These are phyloP conservation scores for Phalacrocorax carbo DNA, from an alignment of 2,113 vertebrate species.

Conservation along the genomic window DNA sequence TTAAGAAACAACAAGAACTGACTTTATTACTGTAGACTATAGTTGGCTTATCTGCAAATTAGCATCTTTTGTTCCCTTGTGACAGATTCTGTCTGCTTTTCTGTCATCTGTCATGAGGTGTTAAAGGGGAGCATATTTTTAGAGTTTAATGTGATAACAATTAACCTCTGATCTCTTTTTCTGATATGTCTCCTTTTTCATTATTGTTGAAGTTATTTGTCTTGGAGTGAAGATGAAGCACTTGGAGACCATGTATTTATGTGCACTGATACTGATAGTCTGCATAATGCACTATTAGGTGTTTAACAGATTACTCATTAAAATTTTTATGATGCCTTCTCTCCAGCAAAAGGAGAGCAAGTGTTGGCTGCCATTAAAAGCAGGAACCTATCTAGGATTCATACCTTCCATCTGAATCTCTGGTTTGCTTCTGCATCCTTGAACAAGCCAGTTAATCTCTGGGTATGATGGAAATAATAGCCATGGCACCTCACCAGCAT, in stretches of 20 bases:
- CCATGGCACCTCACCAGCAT: neutral
- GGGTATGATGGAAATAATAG: neutral
- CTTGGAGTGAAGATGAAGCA: constrained; percentile 35
- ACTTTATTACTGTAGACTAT: constrained; percentile 65
- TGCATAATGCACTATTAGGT: neutral
- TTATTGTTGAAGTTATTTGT: constrained; percentile 57
- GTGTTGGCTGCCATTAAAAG: neutral
- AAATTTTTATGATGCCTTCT: neutral
- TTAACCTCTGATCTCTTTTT: constrained; percentile 64
- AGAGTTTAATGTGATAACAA: constrained; percentile 68
- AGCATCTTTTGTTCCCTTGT: constrained; percentile 70
- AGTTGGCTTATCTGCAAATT: constrained; percentile 68
- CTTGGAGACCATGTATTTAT: neutral
- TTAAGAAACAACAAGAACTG: constrained; percentile 68
- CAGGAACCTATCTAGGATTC: neutral
- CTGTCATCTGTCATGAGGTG: constrained; percentile 56
- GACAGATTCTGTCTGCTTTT: constrained; percentile 62
- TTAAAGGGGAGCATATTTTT: constrained; percentile 54
- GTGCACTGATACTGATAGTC: neutral
- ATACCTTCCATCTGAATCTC: neutral
- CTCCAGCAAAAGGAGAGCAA: neutral
- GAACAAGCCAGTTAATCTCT: neutral
- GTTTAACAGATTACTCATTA: neutral
- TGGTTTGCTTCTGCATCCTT: neutral
- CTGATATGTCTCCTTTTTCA: constrained; percentile 38